Evolutionary conservation across 1,140 invertebrate genomes (phyloP).

Genomic region (Pogonus chalceus): DNA sequence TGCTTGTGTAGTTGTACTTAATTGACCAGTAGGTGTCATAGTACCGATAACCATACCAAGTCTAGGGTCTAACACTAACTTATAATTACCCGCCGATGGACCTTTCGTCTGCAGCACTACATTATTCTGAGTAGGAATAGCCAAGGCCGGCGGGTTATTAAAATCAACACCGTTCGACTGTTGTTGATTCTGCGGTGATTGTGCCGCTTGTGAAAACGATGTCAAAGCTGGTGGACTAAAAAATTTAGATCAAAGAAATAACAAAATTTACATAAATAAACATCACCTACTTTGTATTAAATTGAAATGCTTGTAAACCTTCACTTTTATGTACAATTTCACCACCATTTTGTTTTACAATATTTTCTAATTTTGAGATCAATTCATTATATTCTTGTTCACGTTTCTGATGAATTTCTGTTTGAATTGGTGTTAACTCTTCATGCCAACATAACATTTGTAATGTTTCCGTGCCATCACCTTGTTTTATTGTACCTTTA

Average conservation of each 20-base stretch:
- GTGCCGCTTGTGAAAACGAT: neutral
- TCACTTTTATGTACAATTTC: slow-evolving; percentile 48
- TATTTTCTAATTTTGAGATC: slow-evolving; percentile 43
- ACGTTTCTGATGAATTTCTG: slow-evolving; percentile 41
- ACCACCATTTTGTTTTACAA: slow-evolving; percentile 46
- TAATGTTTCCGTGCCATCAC: slow-evolving; percentile 32
- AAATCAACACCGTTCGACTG: neutral
- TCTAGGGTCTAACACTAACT: slow-evolving; percentile 43
- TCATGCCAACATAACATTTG: slow-evolving; percentile 58
- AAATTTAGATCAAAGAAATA: neutral
- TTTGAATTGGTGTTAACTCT: slow-evolving; percentile 51
- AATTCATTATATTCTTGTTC: slow-evolving; percentile 49
- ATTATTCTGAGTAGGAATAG: neutral
- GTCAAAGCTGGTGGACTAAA: neutral
- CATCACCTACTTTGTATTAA: slow-evolving; percentile 7
- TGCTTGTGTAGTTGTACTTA: slow-evolving; percentile 14
- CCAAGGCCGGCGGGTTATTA: neutral
- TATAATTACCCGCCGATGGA: slow-evolving; percentile 21
- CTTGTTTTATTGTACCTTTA: neutral
- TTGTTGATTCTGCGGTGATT: neutral
- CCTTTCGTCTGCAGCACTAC: neutral
- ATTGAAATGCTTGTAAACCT: slow-evolving; percentile 43
- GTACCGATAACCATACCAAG: slow-evolving; percentile 40
- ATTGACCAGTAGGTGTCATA: slow-evolving; percentile 29
- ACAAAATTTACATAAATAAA: slow-evolving; percentile 1